Evolutionary conservation across 1,140 invertebrate species (phyloP).

Genomic region (Propsilocerus akamusi): DNA sequence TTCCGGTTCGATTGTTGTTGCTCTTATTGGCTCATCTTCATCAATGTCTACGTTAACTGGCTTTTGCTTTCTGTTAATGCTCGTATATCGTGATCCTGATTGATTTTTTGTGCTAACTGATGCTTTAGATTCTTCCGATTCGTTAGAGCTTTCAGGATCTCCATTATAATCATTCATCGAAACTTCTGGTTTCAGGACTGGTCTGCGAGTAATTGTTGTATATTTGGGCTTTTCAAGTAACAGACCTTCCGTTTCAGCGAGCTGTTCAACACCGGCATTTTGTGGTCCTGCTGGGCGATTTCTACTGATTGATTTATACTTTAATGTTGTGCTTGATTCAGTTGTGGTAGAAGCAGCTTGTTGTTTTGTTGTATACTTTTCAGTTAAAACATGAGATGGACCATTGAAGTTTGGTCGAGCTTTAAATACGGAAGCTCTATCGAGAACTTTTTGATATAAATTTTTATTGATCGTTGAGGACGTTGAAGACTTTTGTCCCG

Average conservation of each 20-base stretch:
- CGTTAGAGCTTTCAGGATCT: constrained; percentile 14
- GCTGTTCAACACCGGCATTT: constrained; percentile 41
- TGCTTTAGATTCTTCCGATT: not conserved
- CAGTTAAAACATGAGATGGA: constrained; percentile 2
- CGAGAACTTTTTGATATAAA: constrained; percentile 47
- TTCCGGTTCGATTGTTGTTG: not conserved
- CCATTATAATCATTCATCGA: constrained; percentile 22
- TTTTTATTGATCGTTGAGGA: constrained; percentile 44
- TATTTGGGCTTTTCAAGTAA: constrained; percentile 25
- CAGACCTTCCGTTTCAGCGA: constrained; percentile 30
- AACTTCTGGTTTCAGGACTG: constrained; percentile 15
- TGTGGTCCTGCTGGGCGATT: constrained; percentile 47
- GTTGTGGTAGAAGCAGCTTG: constrained; percentile 5
- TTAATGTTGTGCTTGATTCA: constrained; percentile 6
- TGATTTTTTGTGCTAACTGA: not conserved
- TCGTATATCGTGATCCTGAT: too few relatives aligned
- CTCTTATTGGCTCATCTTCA: constrained; percentile 17
- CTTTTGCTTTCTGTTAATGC: too few relatives aligned
- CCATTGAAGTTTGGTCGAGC: constrained; percentile 13
- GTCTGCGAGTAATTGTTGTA: constrained; percentile 30
- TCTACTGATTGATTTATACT: constrained; percentile 24
- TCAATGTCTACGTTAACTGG: constrained; percentile 13
- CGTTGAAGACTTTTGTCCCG: constrained; percentile 18
- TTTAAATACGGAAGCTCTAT: constrained; percentile 19
- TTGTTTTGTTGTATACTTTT: constrained; percentile 9